Conservation (phyloP, 2,797 vertebrate genomes). For the Pterois miles region DNA sequence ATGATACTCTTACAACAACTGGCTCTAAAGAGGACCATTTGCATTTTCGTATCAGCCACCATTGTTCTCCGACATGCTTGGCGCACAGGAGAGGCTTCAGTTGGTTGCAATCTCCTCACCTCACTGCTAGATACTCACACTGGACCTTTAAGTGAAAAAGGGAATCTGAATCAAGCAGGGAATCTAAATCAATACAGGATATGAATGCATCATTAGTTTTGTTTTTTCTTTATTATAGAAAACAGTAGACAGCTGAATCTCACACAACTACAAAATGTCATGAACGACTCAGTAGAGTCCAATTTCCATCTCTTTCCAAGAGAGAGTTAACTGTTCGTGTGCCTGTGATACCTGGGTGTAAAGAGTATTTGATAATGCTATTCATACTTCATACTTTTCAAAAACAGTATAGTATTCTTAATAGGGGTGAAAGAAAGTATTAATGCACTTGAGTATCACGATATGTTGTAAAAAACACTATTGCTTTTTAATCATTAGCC, state of each 20-base stretch:
- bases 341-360: neutral
- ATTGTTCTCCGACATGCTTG: too few species aligned
- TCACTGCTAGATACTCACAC: too few species aligned
- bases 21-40: too few species aligned
- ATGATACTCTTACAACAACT: too few species aligned
- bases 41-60: too few species aligned
- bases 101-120: too few species aligned
- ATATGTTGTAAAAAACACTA: too few species aligned
- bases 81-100: too few species aligned
- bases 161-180: neutral
- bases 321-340: neutral
- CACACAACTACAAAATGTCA: conserved; percentile 5
- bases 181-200: neutral
- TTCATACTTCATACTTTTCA: neutral
- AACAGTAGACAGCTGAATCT: neutral
- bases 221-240: neutral
- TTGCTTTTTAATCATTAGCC: too few species aligned
- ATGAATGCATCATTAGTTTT: neutral
- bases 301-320: neutral
- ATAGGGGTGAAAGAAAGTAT: too few species aligned
- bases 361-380: neutral
- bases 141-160: neutral
- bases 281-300: neutral
- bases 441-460: too few species aligned
- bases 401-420: too few species aligned